A percentile compares a stretch with the other conserved stretches of the same genome.
Evolutionary conservation across 30 jellyfish, hydroid and myxozoan genomes (phyloP).

Genomic region (Aurelia sp.): DNA sequence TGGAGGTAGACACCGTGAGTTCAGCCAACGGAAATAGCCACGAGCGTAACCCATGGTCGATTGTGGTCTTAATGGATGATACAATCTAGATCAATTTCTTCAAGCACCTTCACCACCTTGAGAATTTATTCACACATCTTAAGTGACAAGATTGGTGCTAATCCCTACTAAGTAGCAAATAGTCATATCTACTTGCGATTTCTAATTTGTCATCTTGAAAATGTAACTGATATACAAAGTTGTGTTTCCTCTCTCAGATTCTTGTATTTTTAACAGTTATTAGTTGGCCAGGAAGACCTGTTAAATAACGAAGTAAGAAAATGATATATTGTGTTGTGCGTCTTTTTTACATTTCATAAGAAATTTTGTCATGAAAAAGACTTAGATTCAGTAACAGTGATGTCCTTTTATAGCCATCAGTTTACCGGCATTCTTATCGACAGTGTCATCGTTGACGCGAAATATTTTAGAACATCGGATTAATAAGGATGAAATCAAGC

Average conservation of each 20-base stretch:
- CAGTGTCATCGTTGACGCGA: too few species aligned
- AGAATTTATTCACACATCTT: constrained; percentile 35
- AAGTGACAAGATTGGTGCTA: constrained; percentile 45
- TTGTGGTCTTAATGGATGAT: constrained; percentile 22
- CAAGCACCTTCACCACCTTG: constrained; percentile 55
- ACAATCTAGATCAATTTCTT: constrained; percentile 8
- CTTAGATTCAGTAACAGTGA: too few species aligned
- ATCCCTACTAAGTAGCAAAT: constrained; percentile 57
- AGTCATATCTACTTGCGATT: constrained; percentile 48
- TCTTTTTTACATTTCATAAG: too few species aligned
- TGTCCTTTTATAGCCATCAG: too few species aligned
- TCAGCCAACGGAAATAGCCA: constrained; percentile 18
- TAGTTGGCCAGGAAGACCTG: too few species aligned
- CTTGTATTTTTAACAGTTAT: not conserved
- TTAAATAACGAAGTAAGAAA: too few species aligned
- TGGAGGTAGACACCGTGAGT: constrained; percentile 34
- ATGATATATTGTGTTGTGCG: too few species aligned
- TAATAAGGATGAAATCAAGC: too few species aligned
- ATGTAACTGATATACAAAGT: constrained; percentile 44
- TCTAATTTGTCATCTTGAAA: constrained; percentile 50
- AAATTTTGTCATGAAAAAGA: too few species aligned
- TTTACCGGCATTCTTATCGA: too few species aligned
- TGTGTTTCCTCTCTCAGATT: constrained; percentile 5
- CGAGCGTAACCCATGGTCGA: constrained; percentile 32
- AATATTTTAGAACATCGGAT: too few species aligned